A percentile compares a stretch with the other conserved stretches of the same genome.
phyloP scores from a whole-genome alignment of 1,140 invertebrate genomes.

The Drosophila orosa region DNA sequence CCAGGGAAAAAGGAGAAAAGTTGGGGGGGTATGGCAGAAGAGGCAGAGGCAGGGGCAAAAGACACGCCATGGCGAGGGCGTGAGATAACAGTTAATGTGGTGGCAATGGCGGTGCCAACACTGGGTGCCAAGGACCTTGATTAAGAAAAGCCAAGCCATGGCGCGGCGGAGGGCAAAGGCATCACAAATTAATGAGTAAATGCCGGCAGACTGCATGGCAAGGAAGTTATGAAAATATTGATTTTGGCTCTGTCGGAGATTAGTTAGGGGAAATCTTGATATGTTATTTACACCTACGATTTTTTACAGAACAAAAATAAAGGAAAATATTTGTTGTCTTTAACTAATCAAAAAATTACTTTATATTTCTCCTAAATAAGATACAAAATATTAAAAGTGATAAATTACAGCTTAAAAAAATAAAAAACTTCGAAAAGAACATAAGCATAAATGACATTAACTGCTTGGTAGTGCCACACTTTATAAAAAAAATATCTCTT shows the following conservation, averaged over 20 bases:
- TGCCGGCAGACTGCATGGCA: slow-evolving; percentile 13
- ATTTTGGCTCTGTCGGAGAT: slow-evolving; percentile 17
- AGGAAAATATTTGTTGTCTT: background rate
- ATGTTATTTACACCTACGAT: background rate
- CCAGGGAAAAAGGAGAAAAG: slow-evolving; percentile 1
- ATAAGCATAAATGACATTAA: background rate
- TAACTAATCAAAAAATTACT: background rate
- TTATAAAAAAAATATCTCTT: background rate
- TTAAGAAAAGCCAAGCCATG: slow-evolving; percentile 34
- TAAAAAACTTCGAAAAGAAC: background rate
- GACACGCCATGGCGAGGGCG: slow-evolving; percentile 12
- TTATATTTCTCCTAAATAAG: background rate
- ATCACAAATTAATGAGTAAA: slow-evolving; percentile 55
- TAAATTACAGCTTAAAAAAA: background rate
- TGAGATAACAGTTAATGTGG: slow-evolving; percentile 60
- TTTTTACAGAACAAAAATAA: background rate
- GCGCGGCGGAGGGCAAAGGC: background rate
- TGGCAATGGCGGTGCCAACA: slow-evolving; percentile 48
- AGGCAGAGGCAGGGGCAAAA: background rate
- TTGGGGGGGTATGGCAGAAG: background rate
- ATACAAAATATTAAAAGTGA: background rate
- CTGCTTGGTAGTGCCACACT: background rate
- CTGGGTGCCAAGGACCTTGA: slow-evolving; percentile 39
- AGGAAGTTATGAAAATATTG: slow-evolving; percentile 45
- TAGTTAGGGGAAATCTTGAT: slow-evolving; percentile 6